A percentile compares a stretch with the other conserved stretches of the same genome.
These are phyloP conservation scores for Calameuta pallipes DNA, from an alignment of 2,888 invertebrate species.

Conservation along the genomic window DNA sequence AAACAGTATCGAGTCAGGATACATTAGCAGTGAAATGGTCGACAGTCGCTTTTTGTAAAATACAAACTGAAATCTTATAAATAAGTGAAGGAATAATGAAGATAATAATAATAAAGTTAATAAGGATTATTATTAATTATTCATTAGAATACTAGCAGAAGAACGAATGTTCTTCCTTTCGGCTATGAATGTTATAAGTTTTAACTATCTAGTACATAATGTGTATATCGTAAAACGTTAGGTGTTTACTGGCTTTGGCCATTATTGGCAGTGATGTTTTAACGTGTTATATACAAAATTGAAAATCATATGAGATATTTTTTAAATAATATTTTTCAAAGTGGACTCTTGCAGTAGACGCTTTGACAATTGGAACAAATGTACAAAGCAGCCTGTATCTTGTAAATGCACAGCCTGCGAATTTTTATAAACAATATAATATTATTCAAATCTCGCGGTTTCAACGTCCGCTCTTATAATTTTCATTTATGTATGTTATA, in stretches of 20 bases:
- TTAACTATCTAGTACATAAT: background rate
- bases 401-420: background rate
- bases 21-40: background rate
- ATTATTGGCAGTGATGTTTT: conserved; percentile 1
- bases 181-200: background rate
- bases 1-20: background rate
- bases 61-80: background rate
- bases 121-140: background rate
- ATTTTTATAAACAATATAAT: background rate
- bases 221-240: background rate
- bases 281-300: conserved; percentile 1
- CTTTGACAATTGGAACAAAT: background rate
- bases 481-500: background rate
- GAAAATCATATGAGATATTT: background rate
- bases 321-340: background rate
- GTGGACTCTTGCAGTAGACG: background rate
- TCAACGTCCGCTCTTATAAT: background rate
- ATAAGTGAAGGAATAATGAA: background rate
- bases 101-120: background rate
- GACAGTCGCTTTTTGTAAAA: background rate
- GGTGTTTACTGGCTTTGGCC: background rate
- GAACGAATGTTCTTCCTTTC: background rate
- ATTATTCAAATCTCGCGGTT: background rate
- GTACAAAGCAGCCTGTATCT: background rate
- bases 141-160: background rate